Conservation (phyloP, 2,888 invertebrate species). For the Chymomyza procnemis region DNA sequence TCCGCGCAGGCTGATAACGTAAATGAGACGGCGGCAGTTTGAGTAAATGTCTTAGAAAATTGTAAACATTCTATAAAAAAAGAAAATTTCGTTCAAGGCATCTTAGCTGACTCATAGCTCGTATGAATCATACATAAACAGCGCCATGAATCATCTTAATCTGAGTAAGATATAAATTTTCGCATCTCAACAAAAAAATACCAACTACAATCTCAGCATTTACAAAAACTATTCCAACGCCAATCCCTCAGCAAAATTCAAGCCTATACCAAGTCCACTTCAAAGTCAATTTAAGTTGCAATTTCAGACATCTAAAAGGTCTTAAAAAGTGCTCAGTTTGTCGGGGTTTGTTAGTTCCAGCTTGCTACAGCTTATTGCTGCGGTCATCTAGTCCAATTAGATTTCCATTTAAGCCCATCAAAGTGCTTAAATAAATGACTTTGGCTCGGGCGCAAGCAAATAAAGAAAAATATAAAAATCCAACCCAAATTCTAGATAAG, state of each 20-base stretch:
- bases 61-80: no score
- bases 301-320: background rate
- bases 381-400: slow-evolving; percentile 64
- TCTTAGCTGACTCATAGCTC: background rate
- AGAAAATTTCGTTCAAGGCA: background rate
- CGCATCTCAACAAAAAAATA: background rate
- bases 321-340: background rate
- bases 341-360: background rate
- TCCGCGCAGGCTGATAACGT: no score
- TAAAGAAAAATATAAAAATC: slow-evolving; percentile 34
- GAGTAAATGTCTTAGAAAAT: no score
- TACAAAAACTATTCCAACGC: no score
- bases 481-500: slow-evolving; percentile 29
- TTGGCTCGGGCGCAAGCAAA: slow-evolving; percentile 52
- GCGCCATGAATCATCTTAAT: background rate
- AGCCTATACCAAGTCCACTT: background rate
- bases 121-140: background rate
- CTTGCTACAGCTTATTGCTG: slow-evolving; percentile 33
- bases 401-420: slow-evolving; percentile 66
- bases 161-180: background rate
- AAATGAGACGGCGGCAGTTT: no score
- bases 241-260: background rate
- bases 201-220: background rate
- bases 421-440: slow-evolving; percentile 57
- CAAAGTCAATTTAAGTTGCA: background rate